A percentile compares a stretch with the other conserved stretches of the same genome.
phyloP scores from a whole-genome alignment of 2,113 vertebrate genomes.

The Campylomormyrus numenius region DNA sequence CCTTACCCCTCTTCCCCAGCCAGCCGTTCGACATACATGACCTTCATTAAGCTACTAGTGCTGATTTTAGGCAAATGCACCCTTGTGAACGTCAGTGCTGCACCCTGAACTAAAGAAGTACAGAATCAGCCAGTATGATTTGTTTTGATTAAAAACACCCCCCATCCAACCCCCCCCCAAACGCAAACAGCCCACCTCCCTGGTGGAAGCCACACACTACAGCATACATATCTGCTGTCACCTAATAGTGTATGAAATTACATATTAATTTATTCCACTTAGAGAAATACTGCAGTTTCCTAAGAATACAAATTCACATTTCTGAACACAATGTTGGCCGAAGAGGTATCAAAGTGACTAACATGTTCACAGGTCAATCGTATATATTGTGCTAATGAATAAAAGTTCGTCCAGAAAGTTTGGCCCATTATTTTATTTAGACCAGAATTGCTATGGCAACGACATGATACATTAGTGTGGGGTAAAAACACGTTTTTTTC shows the following conservation, averaged over 20 bases:
- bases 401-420: background rate
- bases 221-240: background rate
- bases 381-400: background rate
- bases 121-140: background rate
- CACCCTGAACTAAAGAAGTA: background rate
- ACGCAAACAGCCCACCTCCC: background rate
- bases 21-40: background rate
- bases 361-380: background rate
- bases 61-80: background rate
- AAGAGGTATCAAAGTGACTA: background rate
- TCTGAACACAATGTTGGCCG: background rate
- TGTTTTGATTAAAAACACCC: background rate
- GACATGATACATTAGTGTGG: background rate
- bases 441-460: background rate
- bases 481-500: background rate
- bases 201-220: background rate
- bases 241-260: background rate
- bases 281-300: background rate
- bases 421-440: background rate
- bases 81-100: background rate
- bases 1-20: background rate
- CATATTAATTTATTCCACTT: background rate
- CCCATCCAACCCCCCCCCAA: background rate
- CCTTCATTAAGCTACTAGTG: background rate
- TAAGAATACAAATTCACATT: background rate